These are phyloP conservation scores for Galeruca laticollis DNA, from an alignment of 2,888 invertebrate genomes.

Conservation along the genomic window DNA sequence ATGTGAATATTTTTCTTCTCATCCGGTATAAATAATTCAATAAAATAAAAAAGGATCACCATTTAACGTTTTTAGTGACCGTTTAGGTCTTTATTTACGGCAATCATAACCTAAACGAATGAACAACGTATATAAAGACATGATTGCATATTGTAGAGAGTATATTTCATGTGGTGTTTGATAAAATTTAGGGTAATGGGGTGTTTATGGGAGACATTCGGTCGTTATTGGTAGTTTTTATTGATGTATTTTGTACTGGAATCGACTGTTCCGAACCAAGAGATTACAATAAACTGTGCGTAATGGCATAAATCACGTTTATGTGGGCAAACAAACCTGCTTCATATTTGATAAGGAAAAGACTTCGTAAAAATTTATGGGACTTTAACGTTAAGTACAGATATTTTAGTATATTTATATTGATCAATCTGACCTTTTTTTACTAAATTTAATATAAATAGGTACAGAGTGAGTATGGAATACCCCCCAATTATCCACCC, in stretches of 20 bases:
- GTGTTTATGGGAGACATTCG: conserved; percentile 31
- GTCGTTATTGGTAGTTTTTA: conserved; percentile 31
- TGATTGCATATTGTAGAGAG: conserved; percentile 39
- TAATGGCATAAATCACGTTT: conserved; percentile 6
- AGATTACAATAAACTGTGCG: conserved; percentile 16
- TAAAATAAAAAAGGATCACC: too few species aligned
- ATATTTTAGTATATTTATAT: too few species aligned
- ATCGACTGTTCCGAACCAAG: conserved; percentile 11
- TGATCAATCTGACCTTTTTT: too few species aligned
- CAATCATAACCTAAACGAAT: conserved; percentile 30
- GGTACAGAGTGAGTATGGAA: too few species aligned
- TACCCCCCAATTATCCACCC: too few species aligned
- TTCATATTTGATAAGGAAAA: background rate
- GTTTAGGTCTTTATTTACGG: conserved; percentile 34
- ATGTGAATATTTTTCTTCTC: too few species aligned
- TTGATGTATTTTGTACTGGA: conserved; percentile 19
- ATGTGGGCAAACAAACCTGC: background rate
- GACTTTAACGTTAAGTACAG: background rate
- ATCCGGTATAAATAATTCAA: too few species aligned
- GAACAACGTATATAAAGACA: conserved; percentile 38
- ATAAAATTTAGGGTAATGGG: conserved; percentile 33
- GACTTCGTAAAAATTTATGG: background rate
- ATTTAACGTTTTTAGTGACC: conserved; percentile 39
- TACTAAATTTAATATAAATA: too few species aligned
- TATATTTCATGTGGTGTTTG: conserved; percentile 32